Percentiles rank a stretch among this genome's conserved stretches.
These are phyloP conservation scores for Labeo calbasu DNA, from an alignment of 2,797 vertebrate genomes.

Conservation along the genomic window DNA sequence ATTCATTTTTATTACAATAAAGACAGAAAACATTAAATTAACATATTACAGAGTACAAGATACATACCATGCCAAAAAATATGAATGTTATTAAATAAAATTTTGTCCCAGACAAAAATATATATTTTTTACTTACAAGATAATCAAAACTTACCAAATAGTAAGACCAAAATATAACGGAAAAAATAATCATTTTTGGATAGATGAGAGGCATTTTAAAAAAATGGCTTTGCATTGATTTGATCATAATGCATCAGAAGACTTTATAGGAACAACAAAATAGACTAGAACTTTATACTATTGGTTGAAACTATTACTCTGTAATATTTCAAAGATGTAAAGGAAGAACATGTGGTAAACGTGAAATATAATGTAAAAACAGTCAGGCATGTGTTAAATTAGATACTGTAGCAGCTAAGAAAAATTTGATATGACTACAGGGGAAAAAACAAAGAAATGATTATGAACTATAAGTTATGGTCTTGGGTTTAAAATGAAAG, in stretches of 20 bases:
- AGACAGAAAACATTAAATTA: slow-evolving; percentile 20
- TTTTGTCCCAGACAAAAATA: not conserved
- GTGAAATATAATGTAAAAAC: not conserved
- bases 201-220: not conserved
- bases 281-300: not conserved
- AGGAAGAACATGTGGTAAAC: not conserved
- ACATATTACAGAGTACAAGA: slow-evolving; percentile 33
- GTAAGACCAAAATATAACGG: not conserved
- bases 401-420: slow-evolving; percentile 1
- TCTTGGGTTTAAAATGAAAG: not conserved
- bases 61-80: slow-evolving; percentile 37
- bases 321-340: not conserved
- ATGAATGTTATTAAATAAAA: slow-evolving; percentile 45
- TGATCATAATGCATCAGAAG: slow-evolving; percentile 34
- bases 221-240: slow-evolving; percentile 15
- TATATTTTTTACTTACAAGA: slow-evolving; percentile 15
- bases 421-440: not conserved
- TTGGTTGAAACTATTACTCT: not conserved
- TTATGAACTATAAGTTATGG: not conserved
- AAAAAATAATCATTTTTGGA: not conserved
- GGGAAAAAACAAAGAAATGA: not conserved
- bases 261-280: not conserved
- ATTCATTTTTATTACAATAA: slow-evolving; percentile 23
- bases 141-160: not conserved
- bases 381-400: not conserved